Conservation (phyloP, 2,888 invertebrate species). For the Tineola bisselliella region DNA sequence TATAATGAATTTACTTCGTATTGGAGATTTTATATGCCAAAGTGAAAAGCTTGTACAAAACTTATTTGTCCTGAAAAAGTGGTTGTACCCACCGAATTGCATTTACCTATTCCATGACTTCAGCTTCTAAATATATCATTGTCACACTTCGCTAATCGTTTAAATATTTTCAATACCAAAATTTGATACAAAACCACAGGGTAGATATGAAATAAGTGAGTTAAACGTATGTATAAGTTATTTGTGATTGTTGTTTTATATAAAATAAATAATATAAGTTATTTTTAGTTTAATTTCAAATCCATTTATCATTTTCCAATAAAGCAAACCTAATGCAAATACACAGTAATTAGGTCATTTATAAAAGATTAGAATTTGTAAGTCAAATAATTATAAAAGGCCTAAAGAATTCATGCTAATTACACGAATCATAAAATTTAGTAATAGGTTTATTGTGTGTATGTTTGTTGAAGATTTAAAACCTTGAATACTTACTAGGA, state of each 20-base stretch:
- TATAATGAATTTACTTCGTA: conserved; percentile 8
- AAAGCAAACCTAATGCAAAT: too few relatives aligned
- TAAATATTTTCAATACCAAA: too few relatives aligned
- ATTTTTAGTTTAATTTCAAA: too few relatives aligned
- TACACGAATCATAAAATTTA: too few relatives aligned
- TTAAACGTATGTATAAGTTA: background rate
- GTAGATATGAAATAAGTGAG: conserved; percentile 3
- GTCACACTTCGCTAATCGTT: too few relatives aligned
- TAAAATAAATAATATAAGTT: background rate
- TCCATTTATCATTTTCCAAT: too few relatives aligned
- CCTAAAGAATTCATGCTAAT: too few relatives aligned
- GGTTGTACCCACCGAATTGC: background rate
- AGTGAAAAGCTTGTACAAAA: background rate
- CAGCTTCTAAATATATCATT: too few relatives aligned
- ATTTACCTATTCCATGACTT: background rate
- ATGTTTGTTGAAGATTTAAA: background rate
- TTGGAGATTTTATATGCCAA: conserved; percentile 6
- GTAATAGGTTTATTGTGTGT: too few relatives aligned
- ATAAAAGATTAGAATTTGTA: too few relatives aligned
- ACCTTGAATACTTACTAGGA: background rate
- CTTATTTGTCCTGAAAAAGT: background rate
- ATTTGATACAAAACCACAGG: background rate
- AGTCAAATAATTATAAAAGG: too few relatives aligned
- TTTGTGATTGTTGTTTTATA: background rate
- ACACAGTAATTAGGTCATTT: too few relatives aligned